These are phyloP conservation scores for Irena cyanogastra DNA, from an alignment of 2,113 vertebrate species.

Conservation along the genomic window DNA sequence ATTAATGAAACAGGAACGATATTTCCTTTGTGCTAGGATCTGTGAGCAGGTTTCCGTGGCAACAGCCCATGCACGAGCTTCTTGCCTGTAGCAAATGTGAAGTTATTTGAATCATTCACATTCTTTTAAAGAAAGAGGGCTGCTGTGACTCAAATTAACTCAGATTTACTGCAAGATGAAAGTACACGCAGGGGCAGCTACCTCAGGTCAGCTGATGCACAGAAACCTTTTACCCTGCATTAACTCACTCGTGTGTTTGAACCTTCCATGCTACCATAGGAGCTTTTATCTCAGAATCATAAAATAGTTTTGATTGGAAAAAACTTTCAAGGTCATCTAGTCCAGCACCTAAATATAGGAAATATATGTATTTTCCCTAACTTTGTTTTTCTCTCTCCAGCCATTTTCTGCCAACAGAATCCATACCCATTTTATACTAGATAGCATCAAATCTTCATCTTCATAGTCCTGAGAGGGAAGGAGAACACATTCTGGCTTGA, in stretches of 20 bases:
- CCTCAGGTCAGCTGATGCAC: neutral
- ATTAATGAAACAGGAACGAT: conserved; percentile 31
- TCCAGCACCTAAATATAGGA: neutral
- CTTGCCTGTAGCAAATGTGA: conserved; percentile 36
- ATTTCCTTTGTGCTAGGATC: conserved; percentile 33
- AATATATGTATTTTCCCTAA: neutral
- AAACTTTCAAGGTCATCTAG: neutral
- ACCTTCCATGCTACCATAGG: neutral
- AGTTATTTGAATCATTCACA: conserved; percentile 46
- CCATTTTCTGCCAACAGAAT: neutral
- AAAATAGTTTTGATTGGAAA: neutral
- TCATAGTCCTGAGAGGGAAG: neutral
- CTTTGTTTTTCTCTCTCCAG: neutral
- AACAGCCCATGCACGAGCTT: conserved; percentile 18
- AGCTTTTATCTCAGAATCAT: neutral
- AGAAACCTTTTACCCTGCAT: neutral
- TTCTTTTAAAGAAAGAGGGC: conserved; percentile 4
- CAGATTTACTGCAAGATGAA: neutral
- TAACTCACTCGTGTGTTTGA: neutral
- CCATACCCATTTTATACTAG: neutral
- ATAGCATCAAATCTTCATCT: neutral
- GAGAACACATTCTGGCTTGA: neutral
- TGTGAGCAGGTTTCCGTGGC: conserved; percentile 5
- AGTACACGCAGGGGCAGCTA: neutral
- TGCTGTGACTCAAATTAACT: conserved; percentile 31